A percentile compares a stretch with the other conserved stretches of the same genome.
Conservation (phyloP, 53 echinoderm and acorn worm genomes). For the Henricia sp. region DNA sequence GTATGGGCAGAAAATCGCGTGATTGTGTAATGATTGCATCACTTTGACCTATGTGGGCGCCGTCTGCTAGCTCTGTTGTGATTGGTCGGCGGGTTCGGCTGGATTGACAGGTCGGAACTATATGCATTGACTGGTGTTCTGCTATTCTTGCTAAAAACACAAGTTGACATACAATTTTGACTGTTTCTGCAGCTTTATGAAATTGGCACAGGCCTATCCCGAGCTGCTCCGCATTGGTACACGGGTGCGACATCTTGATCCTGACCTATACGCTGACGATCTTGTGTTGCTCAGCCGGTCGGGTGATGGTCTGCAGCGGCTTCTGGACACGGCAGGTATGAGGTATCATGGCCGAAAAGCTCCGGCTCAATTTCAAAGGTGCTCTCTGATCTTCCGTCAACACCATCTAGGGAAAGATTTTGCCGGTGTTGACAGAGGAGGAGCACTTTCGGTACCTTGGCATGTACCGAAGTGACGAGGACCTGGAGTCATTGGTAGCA, state of each 20-base stretch:
- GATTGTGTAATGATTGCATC: no score
- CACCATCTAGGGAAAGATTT: neutral
- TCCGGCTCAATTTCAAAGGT: constrained; percentile 32
- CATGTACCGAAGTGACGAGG: constrained; percentile 16
- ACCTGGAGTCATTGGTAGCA: constrained; percentile 3
- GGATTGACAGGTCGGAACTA: no score
- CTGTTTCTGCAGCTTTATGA: no score
- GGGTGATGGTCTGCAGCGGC: neutral
- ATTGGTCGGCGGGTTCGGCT: no score
- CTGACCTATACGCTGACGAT: constrained; percentile 40
- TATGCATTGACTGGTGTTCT: no score
- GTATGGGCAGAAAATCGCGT: no score
- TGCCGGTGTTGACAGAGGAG: constrained; percentile 30
- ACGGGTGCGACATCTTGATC: neutral
- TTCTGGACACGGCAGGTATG: neutral
- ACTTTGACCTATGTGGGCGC: no score
- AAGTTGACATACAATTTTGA: no score
- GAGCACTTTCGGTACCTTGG: constrained; percentile 37
- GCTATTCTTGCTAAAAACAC: no score
- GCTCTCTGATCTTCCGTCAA: neutral
- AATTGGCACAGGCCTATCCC: neutral
- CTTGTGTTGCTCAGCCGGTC: neutral
- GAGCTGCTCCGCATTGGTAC: no score
- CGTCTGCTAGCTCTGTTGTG: no score
- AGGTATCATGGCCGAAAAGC: constrained; percentile 34